phyloP scores from a whole-genome alignment of 2,797 vertebrate species.

The Leuciscus waleckii region DNA sequence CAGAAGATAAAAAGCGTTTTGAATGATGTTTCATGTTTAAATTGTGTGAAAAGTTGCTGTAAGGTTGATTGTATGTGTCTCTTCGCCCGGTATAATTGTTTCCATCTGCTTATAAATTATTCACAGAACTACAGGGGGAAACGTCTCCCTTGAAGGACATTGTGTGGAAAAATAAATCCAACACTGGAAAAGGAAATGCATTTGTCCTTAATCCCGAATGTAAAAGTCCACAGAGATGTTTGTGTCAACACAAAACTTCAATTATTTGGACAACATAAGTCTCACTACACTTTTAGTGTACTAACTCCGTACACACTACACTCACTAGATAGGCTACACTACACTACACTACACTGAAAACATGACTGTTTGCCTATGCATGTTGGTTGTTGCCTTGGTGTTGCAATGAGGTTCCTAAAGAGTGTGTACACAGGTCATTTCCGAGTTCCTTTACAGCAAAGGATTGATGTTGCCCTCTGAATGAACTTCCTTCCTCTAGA shows the following conservation, averaged over 20 bases:
- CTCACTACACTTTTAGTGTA: not conserved
- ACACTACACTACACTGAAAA: not conserved
- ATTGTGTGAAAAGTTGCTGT: not conserved
- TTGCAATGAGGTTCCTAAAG: not conserved
- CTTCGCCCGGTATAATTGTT: not conserved
- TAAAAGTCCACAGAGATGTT: slow-evolving; percentile 7
- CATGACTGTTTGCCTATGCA: not conserved
- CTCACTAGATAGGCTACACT: too few relatives aligned
- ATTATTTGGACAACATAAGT: slow-evolving; percentile 17
- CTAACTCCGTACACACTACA: too few relatives aligned
- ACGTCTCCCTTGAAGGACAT: not conserved
- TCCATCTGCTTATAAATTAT: not conserved
- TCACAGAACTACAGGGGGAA: slow-evolving; percentile 10
- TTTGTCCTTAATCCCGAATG: not conserved
- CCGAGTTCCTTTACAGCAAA: not conserved
- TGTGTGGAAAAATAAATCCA: not conserved
- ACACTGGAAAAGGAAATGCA: not conserved
- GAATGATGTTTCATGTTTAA: not conserved
- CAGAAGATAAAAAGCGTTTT: not conserved
- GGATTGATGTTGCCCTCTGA: not conserved
- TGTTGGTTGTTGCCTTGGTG: not conserved
- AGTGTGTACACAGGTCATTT: not conserved
- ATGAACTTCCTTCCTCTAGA: slow-evolving; percentile 25
- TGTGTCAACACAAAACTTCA: slow-evolving; percentile 12
- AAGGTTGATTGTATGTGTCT: rapidly evolving